These are phyloP conservation scores for Cylas formicarius DNA, from an alignment of 1,140 invertebrate genomes.

Conservation along the genomic window DNA sequence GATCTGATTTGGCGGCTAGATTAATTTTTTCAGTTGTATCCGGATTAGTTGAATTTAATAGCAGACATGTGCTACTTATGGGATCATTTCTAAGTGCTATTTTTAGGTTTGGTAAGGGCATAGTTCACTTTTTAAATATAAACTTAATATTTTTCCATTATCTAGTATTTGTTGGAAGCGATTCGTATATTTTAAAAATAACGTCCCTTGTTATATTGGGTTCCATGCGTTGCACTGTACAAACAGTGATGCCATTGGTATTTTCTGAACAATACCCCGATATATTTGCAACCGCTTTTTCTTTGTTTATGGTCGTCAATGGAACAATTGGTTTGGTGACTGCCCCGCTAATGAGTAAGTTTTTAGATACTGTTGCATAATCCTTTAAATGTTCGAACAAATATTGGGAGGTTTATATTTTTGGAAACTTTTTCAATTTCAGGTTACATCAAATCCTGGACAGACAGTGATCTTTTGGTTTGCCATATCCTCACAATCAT, in stretches of 20 bases:
- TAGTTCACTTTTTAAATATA: too few relatives aligned
- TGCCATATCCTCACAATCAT: constrained; percentile 33
- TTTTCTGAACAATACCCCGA: constrained; percentile 29
- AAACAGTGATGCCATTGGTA: constrained; percentile 30
- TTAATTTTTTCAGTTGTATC: constrained; percentile 29
- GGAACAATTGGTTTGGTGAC: constrained; percentile 23
- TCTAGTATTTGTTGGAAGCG: constrained; percentile 2
- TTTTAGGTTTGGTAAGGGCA: constrained; percentile 30
- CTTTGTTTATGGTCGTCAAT: constrained; percentile 31
- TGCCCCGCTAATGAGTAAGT: constrained; percentile 31
- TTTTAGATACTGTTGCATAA: too few relatives aligned
- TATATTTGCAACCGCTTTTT: constrained; percentile 30
- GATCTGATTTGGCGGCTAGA: constrained; percentile 29
- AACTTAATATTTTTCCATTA: too few relatives aligned
- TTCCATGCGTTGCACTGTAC: constrained; percentile 28
- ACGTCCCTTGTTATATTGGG: constrained; percentile 20
- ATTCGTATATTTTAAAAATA: constrained; percentile 21
- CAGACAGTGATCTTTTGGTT: constrained; percentile 32
- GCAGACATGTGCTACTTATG: constrained; percentile 28
- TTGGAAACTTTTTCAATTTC: constrained; percentile 14
- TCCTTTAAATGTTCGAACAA: too few relatives aligned
- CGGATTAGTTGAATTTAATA: constrained; percentile 23
- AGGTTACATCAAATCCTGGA: constrained; percentile 30
- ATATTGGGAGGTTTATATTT: too few relatives aligned
- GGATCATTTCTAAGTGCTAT: constrained; percentile 28